Evolutionary conservation across 2,113 vertebrate genomes (phyloP), one percentile per base, ranked within the genome.

Genomic region (Rallus limicola): DNA sequence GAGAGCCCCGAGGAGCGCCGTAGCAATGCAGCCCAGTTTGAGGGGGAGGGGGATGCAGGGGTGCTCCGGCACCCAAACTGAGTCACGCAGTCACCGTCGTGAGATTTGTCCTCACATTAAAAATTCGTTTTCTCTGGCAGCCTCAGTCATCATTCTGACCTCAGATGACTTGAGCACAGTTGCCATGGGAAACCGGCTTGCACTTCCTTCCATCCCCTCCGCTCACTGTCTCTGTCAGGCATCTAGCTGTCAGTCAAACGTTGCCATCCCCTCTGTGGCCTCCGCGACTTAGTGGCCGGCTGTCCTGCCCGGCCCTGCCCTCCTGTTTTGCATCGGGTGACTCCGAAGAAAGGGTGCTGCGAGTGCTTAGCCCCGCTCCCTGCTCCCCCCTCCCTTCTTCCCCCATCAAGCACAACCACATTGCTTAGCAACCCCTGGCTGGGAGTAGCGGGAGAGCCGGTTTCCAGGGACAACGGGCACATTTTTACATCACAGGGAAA

Each of bases 311-410:
- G 34, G 21, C 65, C 11, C 38, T 34, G 78, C 46, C 48, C 40
- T 53, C 53, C 12, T 17, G 0, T 33, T 67, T 34, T 26, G 71
- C 84, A 40, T 4, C 74, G 63, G 74, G 85, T 82, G n/a, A 11
- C 59, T 70, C 31, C 52, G 15, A 3, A 60, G 44, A 18, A 64
- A 67, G 34, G n/a, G 38, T 5, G 11, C 77, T 74, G 63, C 68
- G 38, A 10, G 10, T 4, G 7, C 56, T 40, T 6, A 9, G 36
- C 44, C 60, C 58, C 13, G 26, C 52, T 16, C 15, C 21, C 40
- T 28, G 5, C 11, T 17, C 0, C 8, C 8, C 20, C 9, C 7
- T 48, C 48, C 19, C 44, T 21, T 4, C 11, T 17, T 0, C 8
- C 8, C 16, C 11, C 7, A 21, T 7, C 36, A 6, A 8, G 42